Percentiles rank a stretch among this genome's conserved stretches.
Evolutionary conservation across 2,797 vertebrate genomes (phyloP).

Genomic region (Poeciliopsis gracilis): DNA sequence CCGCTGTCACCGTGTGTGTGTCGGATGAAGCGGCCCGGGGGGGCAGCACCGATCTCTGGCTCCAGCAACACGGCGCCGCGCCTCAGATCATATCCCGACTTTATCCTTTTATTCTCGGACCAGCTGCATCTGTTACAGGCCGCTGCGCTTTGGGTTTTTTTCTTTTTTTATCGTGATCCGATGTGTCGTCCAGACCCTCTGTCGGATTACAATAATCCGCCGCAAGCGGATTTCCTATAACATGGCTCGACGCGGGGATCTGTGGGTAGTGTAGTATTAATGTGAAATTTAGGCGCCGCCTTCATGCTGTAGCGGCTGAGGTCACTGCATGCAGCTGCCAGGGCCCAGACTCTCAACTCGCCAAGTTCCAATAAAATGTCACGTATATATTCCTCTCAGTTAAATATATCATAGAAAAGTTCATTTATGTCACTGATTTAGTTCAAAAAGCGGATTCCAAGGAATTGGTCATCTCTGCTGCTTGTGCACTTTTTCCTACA

Average conservation of each 20-base stretch:
- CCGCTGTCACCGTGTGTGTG: slow-evolving; percentile 61
- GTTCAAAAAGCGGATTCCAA: neutral
- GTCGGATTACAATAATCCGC: slow-evolving; percentile 85
- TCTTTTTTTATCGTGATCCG: slow-evolving; percentile 62
- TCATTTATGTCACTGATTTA: neutral
- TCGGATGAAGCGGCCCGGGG: slow-evolving; percentile 62
- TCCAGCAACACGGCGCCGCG: slow-evolving; percentile 47
- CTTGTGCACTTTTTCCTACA: neutral
- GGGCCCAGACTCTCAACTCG: neutral
- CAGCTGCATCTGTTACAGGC: slow-evolving; percentile 61
- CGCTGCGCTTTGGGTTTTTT: slow-evolving; percentile 45
- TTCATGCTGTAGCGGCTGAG: neutral
- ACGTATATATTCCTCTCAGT: neutral
- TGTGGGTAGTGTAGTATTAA: slow-evolving; percentile 75
- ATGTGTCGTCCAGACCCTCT: slow-evolving; percentile 74
- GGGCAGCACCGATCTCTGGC: slow-evolving; percentile 41
- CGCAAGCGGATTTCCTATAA: slow-evolving; percentile 83
- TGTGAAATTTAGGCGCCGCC: neutral
- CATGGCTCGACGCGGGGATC: slow-evolving; percentile 68
- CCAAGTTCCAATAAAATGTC: neutral
- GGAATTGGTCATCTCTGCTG: neutral
- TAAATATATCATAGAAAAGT: neutral
- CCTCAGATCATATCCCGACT: slow-evolving; percentile 62
- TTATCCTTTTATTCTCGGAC: slow-evolving; percentile 47
- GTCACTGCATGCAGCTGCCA: neutral